A percentile compares a stretch with the other conserved stretches of the same genome.
Conservation (phyloP, 2,888 invertebrate genomes). For the Dioctria rufipes region DNA sequence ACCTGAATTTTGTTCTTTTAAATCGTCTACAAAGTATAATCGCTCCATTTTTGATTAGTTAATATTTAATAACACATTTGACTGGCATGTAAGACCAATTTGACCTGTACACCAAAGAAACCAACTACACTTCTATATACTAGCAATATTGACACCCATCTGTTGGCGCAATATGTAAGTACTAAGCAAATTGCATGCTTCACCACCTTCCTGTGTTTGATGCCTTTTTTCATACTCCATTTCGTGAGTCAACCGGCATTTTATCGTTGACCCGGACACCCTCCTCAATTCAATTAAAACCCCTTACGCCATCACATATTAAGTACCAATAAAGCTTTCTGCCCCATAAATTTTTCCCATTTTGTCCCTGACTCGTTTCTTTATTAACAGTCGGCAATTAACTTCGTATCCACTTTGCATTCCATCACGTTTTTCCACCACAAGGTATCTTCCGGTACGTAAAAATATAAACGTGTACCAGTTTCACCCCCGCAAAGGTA, state of each 20-base stretch:
- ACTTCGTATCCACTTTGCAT: conserved; percentile 46
- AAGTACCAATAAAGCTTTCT: conserved; percentile 47
- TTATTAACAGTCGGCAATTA: conserved; percentile 45
- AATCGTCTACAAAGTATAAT: conserved; percentile 27
- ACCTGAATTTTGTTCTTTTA: background rate
- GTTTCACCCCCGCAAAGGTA: background rate
- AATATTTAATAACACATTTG: conserved; percentile 22
- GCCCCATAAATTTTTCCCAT: conserved; percentile 45
- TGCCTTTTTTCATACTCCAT: conserved; percentile 45
- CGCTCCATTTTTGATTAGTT: conserved; percentile 20
- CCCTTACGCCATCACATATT: conserved; percentile 40
- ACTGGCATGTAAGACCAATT: background rate
- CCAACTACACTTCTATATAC: too few species aligned
- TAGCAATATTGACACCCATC: background rate
- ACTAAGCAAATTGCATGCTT: conserved; percentile 32
- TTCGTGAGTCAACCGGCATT: conserved; percentile 32
- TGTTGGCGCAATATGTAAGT: conserved; percentile 5
- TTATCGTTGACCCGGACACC: conserved; percentile 40
- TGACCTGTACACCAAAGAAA: too few species aligned
- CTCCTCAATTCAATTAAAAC: conserved; percentile 44
- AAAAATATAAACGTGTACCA: conserved; percentile 29
- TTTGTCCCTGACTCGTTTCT: conserved; percentile 42
- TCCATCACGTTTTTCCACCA: conserved; percentile 45
- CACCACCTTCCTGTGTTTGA: conserved; percentile 26
- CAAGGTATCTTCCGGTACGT: conserved; percentile 25